Evolutionary conservation across 2,888 invertebrate genomes (phyloP).

Genomic region (Formica aserva): DNA sequence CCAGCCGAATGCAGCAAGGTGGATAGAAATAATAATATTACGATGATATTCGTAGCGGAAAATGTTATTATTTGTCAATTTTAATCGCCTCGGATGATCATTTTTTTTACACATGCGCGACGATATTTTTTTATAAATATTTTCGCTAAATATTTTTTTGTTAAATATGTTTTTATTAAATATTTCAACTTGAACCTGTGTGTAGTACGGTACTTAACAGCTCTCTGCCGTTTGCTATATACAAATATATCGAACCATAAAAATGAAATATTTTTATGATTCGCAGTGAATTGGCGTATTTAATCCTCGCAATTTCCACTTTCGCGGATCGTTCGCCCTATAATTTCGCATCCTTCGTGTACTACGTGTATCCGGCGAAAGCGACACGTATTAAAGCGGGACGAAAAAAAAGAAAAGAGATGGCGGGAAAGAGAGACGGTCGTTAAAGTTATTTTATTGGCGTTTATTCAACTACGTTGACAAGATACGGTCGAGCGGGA

Average conservation of each 20-base stretch:
- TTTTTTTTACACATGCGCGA: background rate
- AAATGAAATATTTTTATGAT: conserved; percentile 16
- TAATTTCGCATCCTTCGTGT: conserved; percentile 13
- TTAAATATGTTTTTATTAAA: background rate
- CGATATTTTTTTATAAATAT: background rate
- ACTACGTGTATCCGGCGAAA: background rate
- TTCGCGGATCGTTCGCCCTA: background rate
- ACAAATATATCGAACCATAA: background rate
- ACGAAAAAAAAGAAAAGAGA: background rate
- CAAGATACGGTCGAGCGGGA: background rate
- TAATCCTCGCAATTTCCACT: conserved; percentile 39
- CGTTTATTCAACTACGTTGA: conserved; percentile 34
- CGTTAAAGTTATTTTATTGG: conserved; percentile 32
- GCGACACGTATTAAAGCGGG: background rate
- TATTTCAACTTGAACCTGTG: background rate
- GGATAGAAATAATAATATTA: background rate
- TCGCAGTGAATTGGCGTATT: conserved; percentile 19
- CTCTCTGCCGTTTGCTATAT: background rate
- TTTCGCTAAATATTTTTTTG: too few relatives aligned
- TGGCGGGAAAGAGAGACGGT: background rate
- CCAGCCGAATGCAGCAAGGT: background rate
- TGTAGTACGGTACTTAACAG: background rate
- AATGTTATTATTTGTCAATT: background rate
- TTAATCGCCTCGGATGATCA: background rate
- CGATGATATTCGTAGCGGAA: background rate